Percentiles rank a stretch among this genome's conserved stretches.
Evolutionary conservation across 1,140 invertebrate species (phyloP).

Genomic region (Pogonomyrmex barbatus): DNA sequence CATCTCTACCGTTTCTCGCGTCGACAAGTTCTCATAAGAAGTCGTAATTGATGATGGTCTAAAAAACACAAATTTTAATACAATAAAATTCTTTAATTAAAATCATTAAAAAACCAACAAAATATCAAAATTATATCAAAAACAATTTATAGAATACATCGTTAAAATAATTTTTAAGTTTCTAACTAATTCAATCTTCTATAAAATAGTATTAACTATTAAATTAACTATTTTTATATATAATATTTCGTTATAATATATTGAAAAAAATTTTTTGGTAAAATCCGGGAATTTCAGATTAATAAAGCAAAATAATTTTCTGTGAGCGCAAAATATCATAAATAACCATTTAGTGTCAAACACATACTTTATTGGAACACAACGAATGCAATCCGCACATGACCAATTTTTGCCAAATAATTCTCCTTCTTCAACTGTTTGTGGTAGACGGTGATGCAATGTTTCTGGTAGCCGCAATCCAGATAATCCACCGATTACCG

Average conservation of each 20-base stretch:
- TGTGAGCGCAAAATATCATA: neutral
- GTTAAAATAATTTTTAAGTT: neutral
- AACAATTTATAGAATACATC: neutral
- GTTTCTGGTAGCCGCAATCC: conserved; percentile 93
- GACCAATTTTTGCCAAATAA: conserved; percentile 95
- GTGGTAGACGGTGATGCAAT: conserved; percentile 91
- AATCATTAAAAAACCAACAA: neutral
- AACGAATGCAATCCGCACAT: conserved; percentile 90
- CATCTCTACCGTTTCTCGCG: conserved; percentile 78
- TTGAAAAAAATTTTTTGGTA: too few relatives aligned
- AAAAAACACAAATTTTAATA: conserved; percentile 38
- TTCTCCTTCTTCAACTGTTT: conserved; percentile 95
- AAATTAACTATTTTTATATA: too few relatives aligned
- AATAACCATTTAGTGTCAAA: neutral
- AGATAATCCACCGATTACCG: conserved; percentile 92
- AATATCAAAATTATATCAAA: neutral
- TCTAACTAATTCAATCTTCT: neutral
- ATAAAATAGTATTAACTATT: neutral
- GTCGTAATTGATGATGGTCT: conserved; percentile 74
- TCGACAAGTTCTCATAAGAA: conserved; percentile 82
- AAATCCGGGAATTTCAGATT: too few relatives aligned
- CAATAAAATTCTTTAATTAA: neutral
- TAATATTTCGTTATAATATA: too few relatives aligned
- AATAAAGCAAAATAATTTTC: neutral
- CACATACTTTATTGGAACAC: conserved; percentile 88